Evolutionary conservation across 1,140 invertebrate species (phyloP).

Genomic region (Phortica variegata): DNA sequence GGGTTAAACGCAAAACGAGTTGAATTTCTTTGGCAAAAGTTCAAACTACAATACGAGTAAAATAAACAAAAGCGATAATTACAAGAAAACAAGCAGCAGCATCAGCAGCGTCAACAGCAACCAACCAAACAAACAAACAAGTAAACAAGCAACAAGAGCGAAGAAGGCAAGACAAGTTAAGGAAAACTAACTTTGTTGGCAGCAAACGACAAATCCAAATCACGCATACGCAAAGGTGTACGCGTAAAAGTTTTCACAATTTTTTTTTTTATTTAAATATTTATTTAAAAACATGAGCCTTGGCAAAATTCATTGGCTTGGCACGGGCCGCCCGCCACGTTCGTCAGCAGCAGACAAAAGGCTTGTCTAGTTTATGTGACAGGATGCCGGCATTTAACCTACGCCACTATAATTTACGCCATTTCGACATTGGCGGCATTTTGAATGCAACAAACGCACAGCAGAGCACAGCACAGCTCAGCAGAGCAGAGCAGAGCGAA

Average conservation of each 20-base stretch:
- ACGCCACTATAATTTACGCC: conserved; percentile 54
- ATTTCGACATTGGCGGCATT: conserved; percentile 45
- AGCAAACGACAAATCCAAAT: too few species aligned
- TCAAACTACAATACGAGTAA: too few species aligned
- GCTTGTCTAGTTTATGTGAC: conserved; percentile 37
- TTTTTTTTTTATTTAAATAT: too few species aligned
- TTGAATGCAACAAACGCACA: conserved; percentile 40
- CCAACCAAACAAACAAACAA: background rate
- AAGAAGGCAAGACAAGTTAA: too few species aligned
- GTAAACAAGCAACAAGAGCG: background rate
- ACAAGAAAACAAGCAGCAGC: conserved; percentile 44
- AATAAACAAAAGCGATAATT: conserved; percentile 56
- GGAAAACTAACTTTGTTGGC: too few species aligned
- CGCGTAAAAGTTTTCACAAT: too few species aligned
- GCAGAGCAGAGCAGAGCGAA: conserved; percentile 16
- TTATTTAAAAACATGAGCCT: too few species aligned
- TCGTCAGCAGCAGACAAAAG: too few species aligned
- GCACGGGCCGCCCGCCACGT: too few species aligned
- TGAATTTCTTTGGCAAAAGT: conserved; percentile 35
- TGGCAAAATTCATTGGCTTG: too few species aligned
- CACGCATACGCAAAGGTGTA: too few species aligned
- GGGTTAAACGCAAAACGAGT: conserved; percentile 21
- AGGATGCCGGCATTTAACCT: conserved; percentile 56
- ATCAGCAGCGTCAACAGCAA: background rate
- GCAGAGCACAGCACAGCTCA: conserved; percentile 19